Base-by-base conservation (phyloP, 2,888 invertebrate genomes). In the Netelia melanura region DNA sequence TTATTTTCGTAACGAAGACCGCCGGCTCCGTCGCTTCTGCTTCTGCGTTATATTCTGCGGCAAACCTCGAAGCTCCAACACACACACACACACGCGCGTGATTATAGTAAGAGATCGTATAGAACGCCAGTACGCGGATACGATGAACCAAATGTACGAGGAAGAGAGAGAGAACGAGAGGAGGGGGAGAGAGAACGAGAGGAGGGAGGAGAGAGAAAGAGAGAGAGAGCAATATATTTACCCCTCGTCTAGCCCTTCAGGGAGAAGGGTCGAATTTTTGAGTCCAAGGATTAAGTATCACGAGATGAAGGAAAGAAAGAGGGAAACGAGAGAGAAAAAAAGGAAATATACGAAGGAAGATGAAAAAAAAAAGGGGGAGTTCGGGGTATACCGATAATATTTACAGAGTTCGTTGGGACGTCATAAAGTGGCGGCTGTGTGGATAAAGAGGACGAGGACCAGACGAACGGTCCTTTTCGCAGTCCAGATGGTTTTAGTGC, bases 1-100 rank as follows among this genome's bases (percentile, higher is more conserved):
- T 84, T 84, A 84, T 84, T 84, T 84, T 84, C 77, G 84, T 84
- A 84, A 81, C 84, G 72, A 68, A 74, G 68, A 78, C 17, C 17
- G 17, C 43, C 3, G 48, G 43, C 23, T 10, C 21, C 70, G 11
- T 58, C 3, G 77, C 44, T 67, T 65, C 76, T 25, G 70, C 52
- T 58, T 56, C 44, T 72, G 72, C 38, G 61, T 67, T 81, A 48
- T 75, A 74, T 64, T 77, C 62, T 56, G 72, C 71, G 81, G 77
- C 80, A 44, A 76, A 80, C 71, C 70, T 72, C 81, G 52, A 64
- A 30, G 61, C 44, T 48, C 74, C 62, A 38, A 54, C 64, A 52
- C 58, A 58, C 58, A 58, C 8, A 58, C 23, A 21, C 6, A 58
- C 54, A 58, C 17, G 17, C 17, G 17, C 17, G 17, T 58, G n/a